A percentile compares a stretch with the other conserved stretches of the same genome.
Conservation (phyloP, 2,888 invertebrate genomes). For the Thecophora atra region DNA sequence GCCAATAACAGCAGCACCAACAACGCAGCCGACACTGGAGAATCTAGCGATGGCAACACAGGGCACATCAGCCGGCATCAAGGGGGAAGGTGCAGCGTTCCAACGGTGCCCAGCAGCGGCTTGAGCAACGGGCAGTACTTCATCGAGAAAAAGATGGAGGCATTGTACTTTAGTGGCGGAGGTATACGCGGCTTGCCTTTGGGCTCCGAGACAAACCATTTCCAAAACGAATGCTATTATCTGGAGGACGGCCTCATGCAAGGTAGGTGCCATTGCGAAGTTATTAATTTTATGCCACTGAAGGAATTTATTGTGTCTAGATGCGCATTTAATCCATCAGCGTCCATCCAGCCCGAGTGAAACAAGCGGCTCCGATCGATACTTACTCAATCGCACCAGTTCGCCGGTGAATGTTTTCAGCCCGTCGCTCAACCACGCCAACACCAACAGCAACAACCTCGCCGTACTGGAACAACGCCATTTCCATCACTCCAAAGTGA, state of each 20-base stretch:
- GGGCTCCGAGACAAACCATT: constrained; percentile 63
- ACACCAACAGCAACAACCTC: constrained; percentile 45
- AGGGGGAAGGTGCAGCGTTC: constrained; percentile 61
- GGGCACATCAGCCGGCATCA: constrained; percentile 48
- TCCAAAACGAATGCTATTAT: constrained; percentile 64
- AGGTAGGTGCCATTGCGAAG: constrained; percentile 33
- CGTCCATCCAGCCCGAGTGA: constrained; percentile 65
- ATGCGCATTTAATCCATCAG: constrained; percentile 57
- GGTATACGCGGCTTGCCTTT: constrained; percentile 62
- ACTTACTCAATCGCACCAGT: constrained; percentile 61
- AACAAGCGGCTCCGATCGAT: constrained; percentile 66
- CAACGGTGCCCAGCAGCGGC: constrained; percentile 52
- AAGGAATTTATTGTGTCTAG: constrained; percentile 43
- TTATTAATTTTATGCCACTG: background rate
- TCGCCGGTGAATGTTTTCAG: constrained; percentile 62
- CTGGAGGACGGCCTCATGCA: constrained; percentile 57
- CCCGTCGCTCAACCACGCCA: constrained; percentile 47
- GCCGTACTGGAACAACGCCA: constrained; percentile 57
- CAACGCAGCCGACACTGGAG: constrained; percentile 54
- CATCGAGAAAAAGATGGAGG: constrained; percentile 65
- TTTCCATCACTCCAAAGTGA: constrained; percentile 63
- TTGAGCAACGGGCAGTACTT: constrained; percentile 58
- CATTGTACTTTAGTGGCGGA: constrained; percentile 61
- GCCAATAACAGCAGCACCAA: constrained; percentile 43
- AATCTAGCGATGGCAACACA: constrained; percentile 55